phyloP scores from a whole-genome alignment of 2,888 invertebrate genomes.

The Sesia bembeciformis region DNA sequence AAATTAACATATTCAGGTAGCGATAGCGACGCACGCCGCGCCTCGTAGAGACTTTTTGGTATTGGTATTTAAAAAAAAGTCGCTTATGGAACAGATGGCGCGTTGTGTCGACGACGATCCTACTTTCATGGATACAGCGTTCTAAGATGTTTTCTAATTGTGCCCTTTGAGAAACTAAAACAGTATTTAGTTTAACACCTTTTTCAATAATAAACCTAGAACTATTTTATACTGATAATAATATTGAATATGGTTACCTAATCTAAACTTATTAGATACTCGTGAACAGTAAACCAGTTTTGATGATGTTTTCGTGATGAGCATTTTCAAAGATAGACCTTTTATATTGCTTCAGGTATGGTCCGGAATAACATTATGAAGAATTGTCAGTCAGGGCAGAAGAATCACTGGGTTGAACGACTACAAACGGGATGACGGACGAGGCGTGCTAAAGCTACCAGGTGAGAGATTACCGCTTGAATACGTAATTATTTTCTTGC shows the following conservation, averaged over 20 bases:
- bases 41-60: not conserved
- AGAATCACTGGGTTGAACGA: not conserved
- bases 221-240: too few species aligned
- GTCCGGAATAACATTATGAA: not conserved
- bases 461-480: not conserved
- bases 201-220: too few species aligned
- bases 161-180: not conserved
- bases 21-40: slow-evolving; percentile 7
- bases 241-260: too few species aligned
- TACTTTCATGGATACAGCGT: slow-evolving; percentile 7
- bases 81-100: slow-evolving; percentile 4
- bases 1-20: slow-evolving; percentile 8
- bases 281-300: too few species aligned
- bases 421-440: not conserved
- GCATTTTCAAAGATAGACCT: too few species aligned
- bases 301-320: too few species aligned
- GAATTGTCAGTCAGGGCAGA: not conserved
- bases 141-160: not conserved
- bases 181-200: too few species aligned
- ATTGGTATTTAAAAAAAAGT: not conserved
- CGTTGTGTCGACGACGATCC: slow-evolving; percentile 8
- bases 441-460: not conserved
- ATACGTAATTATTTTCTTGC: not conserved
- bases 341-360: not conserved
- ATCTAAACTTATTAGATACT: too few species aligned